These are phyloP conservation scores for Macaria notata DNA, from an alignment of 2,888 invertebrate genomes.

Conservation along the genomic window DNA sequence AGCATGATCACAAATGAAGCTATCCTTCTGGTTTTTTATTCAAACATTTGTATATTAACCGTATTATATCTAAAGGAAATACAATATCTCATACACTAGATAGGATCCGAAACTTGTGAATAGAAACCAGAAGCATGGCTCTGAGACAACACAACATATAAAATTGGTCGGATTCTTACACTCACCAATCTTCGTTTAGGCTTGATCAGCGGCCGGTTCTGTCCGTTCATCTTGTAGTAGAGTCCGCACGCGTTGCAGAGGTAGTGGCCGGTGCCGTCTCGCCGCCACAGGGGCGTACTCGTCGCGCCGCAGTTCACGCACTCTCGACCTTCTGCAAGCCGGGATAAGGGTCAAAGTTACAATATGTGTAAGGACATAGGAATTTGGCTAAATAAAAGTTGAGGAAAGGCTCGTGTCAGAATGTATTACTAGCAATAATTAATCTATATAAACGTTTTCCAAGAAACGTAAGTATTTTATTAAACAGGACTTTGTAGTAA, in stretches of 20 bases:
- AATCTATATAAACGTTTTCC: no score
- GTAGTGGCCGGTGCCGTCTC: slow-evolving; percentile 99
- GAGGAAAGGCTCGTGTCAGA: no score
- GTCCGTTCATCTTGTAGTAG: slow-evolving; percentile 99
- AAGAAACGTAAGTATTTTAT: no score
- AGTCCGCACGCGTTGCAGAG: slow-evolving; percentile 99
- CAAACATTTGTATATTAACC: no score
- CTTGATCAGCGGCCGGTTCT: slow-evolving; percentile 99
- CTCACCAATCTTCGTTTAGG: slow-evolving; percentile 99
- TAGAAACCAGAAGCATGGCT: background rate
- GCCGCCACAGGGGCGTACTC: slow-evolving; percentile 98
- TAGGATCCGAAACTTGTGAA: no score
- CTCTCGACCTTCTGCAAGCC: slow-evolving; percentile 93
- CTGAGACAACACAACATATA: slow-evolving; percentile 33
- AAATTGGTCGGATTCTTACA: slow-evolving; percentile 84
- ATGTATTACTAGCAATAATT: no score
- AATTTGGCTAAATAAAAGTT: no score
- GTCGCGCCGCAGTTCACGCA: slow-evolving; percentile 99
- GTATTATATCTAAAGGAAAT: no score
- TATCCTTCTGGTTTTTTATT: no score
- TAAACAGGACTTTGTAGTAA: no score
- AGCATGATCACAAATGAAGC: background rate
- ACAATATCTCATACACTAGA: no score
- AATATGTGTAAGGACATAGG: background rate
- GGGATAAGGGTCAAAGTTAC: slow-evolving; percentile 25